phyloP scores from a whole-genome alignment of 1,140 invertebrate genomes.

The Pararge aegeria region DNA sequence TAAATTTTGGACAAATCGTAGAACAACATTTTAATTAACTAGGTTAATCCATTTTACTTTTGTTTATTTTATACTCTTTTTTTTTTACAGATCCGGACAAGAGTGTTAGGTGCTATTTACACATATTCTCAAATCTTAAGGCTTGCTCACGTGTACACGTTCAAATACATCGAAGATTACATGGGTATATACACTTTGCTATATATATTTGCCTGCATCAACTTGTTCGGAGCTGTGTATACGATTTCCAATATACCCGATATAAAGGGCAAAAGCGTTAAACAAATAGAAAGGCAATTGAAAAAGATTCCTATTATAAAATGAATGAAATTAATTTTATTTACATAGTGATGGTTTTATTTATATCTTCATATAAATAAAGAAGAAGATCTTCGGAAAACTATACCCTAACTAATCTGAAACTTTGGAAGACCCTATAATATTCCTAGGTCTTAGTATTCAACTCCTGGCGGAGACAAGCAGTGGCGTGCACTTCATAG shows the following conservation, averaged over 20 bases:
- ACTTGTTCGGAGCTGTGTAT: constrained; percentile 58
- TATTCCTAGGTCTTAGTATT: too few species aligned
- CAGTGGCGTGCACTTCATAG: too few species aligned
- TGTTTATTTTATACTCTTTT: neutral
- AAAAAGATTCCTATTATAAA: constrained; percentile 51
- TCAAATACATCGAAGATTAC: constrained; percentile 53
- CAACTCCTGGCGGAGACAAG: too few species aligned
- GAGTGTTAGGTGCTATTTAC: constrained; percentile 40
- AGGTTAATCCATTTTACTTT: neutral
- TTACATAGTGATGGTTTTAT: too few species aligned
- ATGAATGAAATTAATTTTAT: constrained; percentile 19
- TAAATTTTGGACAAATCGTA: too few species aligned
- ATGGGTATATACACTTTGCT: constrained; percentile 53
- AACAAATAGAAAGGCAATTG: constrained; percentile 57
- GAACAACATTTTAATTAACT: too few species aligned
- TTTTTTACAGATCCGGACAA: constrained; percentile 54
- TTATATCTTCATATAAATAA: too few species aligned
- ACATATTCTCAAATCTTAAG: constrained; percentile 50
- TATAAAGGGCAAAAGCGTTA: constrained; percentile 47
- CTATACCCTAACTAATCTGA: too few species aligned
- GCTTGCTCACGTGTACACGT: constrained; percentile 49
- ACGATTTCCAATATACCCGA: constrained; percentile 44
- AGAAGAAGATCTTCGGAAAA: too few species aligned
- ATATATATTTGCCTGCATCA: constrained; percentile 59
- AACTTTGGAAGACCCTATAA: too few species aligned